Evolutionary conservation across 2,888 invertebrate species (phyloP), one percentile per base, ranked within the genome.

Genomic region (Coronaproctus castanopsis): DNA sequence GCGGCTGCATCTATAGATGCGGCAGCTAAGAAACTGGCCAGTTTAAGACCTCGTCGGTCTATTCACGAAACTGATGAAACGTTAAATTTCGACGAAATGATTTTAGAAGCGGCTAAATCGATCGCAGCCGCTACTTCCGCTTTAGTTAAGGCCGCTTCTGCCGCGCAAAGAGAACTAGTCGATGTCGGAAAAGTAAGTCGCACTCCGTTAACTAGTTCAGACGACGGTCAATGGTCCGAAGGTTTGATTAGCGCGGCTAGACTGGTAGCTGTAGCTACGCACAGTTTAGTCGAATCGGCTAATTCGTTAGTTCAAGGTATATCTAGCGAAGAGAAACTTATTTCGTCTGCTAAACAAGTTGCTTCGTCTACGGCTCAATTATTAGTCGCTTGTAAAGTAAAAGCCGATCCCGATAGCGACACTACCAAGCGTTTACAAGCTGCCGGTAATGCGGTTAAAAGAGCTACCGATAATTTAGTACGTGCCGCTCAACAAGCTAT

Each of bases 41-140:
- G 86, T 65, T 76, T 98, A 21, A 76, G 93, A 60, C 97, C 98
- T 1, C 77, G 97, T 65, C 80, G 82, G 70, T 80, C 81, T 64
- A 80, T 86, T 21, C 83, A 85, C 80, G 89, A 90, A 71, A 80
- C 88, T 2, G 92, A 93, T 70, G 92, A 95, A 71, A 87, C 82
- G 64, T 79, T 97, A 74, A 93, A 93, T 76, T 98, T 98, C 73
- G 98, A 99, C 71, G 97, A 96, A 75, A 95, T 97, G 86, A 98
- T 98, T 66, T 74, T 98, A 68, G 93, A 95, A 71, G 97, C 97
- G 0, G 97, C 97, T 51, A 95, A 95, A 75, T 90, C 91, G 1
- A 97, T 98, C 67, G 91, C 96, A 65, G 86, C 91, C 0, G 98
- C 98, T 0, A 97, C 97, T 0, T 92, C 96, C 0, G 95, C 96